Evolutionary conservation across 35 echinoderm and acorn worm genomes (phyloP).

Genomic region (Ophioderma brevispina): DNA sequence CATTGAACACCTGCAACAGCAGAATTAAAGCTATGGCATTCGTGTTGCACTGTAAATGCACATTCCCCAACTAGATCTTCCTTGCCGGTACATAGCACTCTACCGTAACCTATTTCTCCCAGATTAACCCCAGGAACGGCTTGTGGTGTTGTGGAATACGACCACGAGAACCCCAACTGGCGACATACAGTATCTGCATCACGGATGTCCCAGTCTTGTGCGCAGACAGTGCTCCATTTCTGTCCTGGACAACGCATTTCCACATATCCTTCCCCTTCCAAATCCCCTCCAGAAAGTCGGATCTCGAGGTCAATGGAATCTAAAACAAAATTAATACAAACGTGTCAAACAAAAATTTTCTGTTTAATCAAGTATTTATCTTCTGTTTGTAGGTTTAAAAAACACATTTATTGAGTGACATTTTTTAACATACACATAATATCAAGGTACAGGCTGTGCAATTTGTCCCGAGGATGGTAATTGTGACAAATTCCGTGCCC

Average conservation of each 20-base stretch:
- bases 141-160: neutral
- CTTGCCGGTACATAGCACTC: neutral
- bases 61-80: neutral
- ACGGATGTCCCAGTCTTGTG: conserved; percentile 21
- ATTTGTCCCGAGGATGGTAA: too few species aligned
- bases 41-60: neutral
- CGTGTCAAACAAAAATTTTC: too few species aligned
- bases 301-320: neutral
- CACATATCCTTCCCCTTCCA: neutral
- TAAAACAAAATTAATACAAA: neutral
- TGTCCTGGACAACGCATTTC: neutral
- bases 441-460: too few species aligned
- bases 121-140: neutral
- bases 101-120: neutral
- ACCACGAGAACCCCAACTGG: conserved; percentile 21
- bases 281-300: neutral
- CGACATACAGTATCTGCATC: conserved; percentile 30
- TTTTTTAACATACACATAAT: too few species aligned
- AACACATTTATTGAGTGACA: too few species aligned
- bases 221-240: conserved; percentile 43
- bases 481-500: too few species aligned
- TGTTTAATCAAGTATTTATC: too few species aligned
- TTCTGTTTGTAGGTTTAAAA: too few species aligned
- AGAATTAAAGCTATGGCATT: neutral
- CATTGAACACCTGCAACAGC: neutral